Percentiles rank a stretch among this genome's conserved stretches.
Conservation (phyloP, 2,888 invertebrate genomes). For the Tridacna crocea region DNA sequence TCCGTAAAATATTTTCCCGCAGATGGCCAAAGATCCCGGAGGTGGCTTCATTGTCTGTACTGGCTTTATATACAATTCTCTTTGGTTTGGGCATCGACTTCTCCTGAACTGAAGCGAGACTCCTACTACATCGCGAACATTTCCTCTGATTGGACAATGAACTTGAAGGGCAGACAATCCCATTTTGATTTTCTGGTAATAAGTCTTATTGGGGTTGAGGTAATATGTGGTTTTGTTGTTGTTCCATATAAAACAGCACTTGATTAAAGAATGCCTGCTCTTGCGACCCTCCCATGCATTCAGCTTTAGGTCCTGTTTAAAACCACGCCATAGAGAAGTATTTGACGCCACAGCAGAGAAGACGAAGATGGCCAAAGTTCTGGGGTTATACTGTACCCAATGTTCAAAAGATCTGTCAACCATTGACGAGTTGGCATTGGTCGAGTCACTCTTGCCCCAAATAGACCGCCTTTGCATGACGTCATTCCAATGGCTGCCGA, state of each 20-base stretch:
- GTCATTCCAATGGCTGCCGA: not conserved
- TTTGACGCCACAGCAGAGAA: slow-evolving; percentile 5
- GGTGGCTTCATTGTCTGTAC: slow-evolving; percentile 17
- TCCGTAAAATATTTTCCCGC: slow-evolving; percentile 52
- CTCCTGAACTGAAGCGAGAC: slow-evolving; percentile 33
- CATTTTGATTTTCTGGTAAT: not conserved
- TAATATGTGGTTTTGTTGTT: slow-evolving; percentile 12
- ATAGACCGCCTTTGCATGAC: not conserved
- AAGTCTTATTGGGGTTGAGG: not conserved
- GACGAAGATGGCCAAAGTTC: slow-evolving; percentile 3
- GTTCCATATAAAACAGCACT: slow-evolving; percentile 42
- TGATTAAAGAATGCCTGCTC: slow-evolving; percentile 12
- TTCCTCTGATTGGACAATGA: slow-evolving; percentile 41
- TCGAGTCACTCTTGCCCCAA: not conserved
- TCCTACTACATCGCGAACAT: slow-evolving; percentile 22
- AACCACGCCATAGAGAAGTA: not conserved
- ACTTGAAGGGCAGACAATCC: slow-evolving; percentile 37
- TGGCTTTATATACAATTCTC: slow-evolving; percentile 22
- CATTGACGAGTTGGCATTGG: not conserved
- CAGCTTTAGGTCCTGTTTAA: slow-evolving; percentile 27
- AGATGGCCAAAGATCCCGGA: slow-evolving; percentile 41
- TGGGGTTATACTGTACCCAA: not conserved
- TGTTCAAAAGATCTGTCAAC: not conserved
- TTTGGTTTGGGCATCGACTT: slow-evolving; percentile 20
- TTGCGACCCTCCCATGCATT: slow-evolving; percentile 43